A percentile compares a stretch with the other conserved stretches of the same genome.
Conservation (phyloP, 2,113 vertebrate genomes). For the Scolopax mira region DNA sequence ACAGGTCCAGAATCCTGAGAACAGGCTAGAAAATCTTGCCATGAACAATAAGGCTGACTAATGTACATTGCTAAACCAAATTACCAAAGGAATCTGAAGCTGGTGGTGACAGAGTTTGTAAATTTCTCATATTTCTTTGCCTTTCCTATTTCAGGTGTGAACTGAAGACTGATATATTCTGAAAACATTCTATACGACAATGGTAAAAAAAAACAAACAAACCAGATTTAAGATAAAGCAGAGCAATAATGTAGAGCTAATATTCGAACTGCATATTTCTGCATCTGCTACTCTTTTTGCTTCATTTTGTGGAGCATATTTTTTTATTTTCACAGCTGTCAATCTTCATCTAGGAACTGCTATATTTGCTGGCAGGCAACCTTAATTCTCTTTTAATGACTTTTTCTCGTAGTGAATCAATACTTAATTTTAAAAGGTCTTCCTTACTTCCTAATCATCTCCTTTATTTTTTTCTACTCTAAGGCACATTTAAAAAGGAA, state of each 20-base stretch:
- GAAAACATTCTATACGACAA: background rate
- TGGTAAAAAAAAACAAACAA: background rate
- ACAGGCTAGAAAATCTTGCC: background rate
- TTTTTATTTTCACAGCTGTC: constrained; percentile 52
- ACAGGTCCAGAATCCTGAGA: background rate
- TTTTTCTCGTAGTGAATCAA: constrained; percentile 67
- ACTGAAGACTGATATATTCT: background rate
- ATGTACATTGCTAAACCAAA: accelerated
- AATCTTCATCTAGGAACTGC: constrained; percentile 55
- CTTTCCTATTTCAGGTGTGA: background rate
- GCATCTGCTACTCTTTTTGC: background rate
- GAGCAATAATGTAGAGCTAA: background rate
- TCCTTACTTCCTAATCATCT: constrained; percentile 57
- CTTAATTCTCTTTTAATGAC: constrained; percentile 68
- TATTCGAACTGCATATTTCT: constrained; percentile 10
- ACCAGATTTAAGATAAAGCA: background rate
- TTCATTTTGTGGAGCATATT: constrained; percentile 19
- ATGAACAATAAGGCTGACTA: background rate
- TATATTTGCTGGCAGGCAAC: constrained; percentile 52
- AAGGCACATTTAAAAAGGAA: constrained; percentile 45
- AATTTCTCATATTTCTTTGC: background rate
- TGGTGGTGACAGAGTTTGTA: background rate
- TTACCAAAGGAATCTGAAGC: background rate
- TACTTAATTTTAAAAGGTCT: constrained; percentile 68
- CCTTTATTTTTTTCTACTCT: constrained; percentile 55